A percentile compares a stretch with the other conserved stretches of the same genome.
These are phyloP conservation scores for Danionella dracula DNA, from an alignment of 2,797 vertebrate species.

Conservation along the genomic window DNA sequence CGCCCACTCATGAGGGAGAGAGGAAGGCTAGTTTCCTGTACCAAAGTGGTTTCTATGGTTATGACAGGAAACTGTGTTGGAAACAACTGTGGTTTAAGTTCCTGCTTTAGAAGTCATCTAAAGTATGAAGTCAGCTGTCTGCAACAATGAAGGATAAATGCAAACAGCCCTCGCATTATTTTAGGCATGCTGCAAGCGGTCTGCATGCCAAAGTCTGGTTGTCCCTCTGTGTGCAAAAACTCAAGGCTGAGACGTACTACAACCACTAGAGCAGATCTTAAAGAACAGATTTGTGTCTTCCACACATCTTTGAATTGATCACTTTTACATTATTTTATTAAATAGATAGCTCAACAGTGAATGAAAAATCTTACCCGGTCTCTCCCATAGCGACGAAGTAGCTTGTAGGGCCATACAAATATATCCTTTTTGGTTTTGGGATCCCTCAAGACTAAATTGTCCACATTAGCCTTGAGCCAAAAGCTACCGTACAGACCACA, in stretches of 20 bases:
- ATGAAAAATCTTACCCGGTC: slow-evolving; percentile 76
- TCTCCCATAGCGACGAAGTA: slow-evolving; percentile 89
- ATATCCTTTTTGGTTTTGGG: slow-evolving; percentile 69
- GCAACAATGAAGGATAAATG: slow-evolving; percentile 7
- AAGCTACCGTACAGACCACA: slow-evolving; percentile 80
- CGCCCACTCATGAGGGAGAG: slow-evolving; percentile 32
- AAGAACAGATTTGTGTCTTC: too few species aligned
- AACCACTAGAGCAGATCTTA: too few species aligned
- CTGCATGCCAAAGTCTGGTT: background rate
- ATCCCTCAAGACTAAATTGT: slow-evolving; percentile 77
- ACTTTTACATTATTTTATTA: too few species aligned
- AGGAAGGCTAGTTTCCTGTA: slow-evolving; percentile 50
- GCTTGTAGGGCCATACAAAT: slow-evolving; percentile 88
- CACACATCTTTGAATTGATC: too few species aligned
- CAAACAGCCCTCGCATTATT: slow-evolving; percentile 12
- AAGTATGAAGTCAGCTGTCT: slow-evolving; percentile 31
- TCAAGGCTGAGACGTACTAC: too few species aligned
- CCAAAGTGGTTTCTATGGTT: slow-evolving; percentile 39
- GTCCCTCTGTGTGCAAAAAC: background rate
- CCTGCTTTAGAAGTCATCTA: slow-evolving; percentile 38
- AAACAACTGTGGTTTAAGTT: slow-evolving; percentile 45
- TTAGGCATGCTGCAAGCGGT: background rate
- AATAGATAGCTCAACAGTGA: background rate
- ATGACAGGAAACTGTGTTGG: slow-evolving; percentile 45
- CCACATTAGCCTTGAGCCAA: slow-evolving; percentile 77